Percentiles rank a stretch among this genome's conserved stretches.
Evolutionary conservation across 2,113 vertebrate genomes (phyloP).

Genomic region (Cyprinodon brontotheroides): DNA sequence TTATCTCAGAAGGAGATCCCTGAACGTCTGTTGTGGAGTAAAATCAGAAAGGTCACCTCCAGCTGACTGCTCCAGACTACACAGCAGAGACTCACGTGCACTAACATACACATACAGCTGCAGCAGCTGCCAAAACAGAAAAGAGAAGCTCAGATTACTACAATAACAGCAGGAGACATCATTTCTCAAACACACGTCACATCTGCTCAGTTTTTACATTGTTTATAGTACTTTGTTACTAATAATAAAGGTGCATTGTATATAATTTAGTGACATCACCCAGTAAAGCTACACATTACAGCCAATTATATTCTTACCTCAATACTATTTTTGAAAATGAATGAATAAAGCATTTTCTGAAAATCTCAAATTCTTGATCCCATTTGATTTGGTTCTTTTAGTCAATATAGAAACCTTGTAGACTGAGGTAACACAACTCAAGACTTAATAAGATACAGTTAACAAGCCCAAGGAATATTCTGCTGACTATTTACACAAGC

Average conservation of each 20-base stretch:
- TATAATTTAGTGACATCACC: background rate
- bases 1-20: background rate
- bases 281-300: background rate
- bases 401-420: too few species aligned
- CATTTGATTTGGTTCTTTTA: too few species aligned
- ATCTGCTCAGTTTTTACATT: background rate
- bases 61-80: background rate
- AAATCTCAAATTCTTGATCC: too few species aligned
- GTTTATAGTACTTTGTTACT: background rate
- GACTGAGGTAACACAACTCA: background rate
- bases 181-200: background rate
- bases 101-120: conserved; percentile 10
- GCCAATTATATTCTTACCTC: background rate
- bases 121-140: conserved; percentile 11
- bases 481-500: too few species aligned
- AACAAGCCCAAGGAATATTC: too few species aligned
- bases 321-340: background rate
- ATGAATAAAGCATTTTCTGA: too few species aligned
- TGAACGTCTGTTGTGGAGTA: background rate
- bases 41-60: background rate
- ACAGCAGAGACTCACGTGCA: background rate
- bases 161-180: background rate
- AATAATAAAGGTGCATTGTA: background rate
- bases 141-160: background rate
- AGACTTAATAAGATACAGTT: background rate